Evolutionary conservation across 2,113 vertebrate species (phyloP).

Genomic region (Athene cunicularia): DNA sequence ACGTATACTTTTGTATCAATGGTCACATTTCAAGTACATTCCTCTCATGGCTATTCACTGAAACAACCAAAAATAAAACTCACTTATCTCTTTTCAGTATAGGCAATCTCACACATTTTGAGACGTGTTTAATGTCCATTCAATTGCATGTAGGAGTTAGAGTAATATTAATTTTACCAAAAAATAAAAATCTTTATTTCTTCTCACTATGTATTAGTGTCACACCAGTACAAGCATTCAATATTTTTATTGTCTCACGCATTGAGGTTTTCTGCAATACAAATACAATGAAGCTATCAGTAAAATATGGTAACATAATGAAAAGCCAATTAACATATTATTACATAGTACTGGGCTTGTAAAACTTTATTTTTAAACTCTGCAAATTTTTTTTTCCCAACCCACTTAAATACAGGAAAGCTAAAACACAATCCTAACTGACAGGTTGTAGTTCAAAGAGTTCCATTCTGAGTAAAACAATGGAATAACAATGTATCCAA

Average conservation of each 20-base stretch:
- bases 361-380: constrained; percentile 6
- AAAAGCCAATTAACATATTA: background rate
- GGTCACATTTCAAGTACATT: background rate
- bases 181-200: background rate
- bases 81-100: background rate
- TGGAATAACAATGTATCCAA: background rate
- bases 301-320: background rate
- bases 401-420: constrained; percentile 48
- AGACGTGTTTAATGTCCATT: background rate
- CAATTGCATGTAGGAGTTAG: background rate
- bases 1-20: background rate
- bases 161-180: background rate
- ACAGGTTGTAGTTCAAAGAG: background rate
- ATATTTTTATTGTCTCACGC: background rate
- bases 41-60: background rate
- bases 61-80: background rate
- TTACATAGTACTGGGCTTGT: background rate
- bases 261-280: background rate
- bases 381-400: background rate
- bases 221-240: background rate
- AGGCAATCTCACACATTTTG: background rate
- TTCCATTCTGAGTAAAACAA: constrained; percentile 18
- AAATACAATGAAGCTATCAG: background rate
- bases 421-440: constrained; percentile 48
- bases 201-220: background rate